Conservation (phyloP, 2,888 invertebrate genomes). For the Papilio elwesi region DNA sequence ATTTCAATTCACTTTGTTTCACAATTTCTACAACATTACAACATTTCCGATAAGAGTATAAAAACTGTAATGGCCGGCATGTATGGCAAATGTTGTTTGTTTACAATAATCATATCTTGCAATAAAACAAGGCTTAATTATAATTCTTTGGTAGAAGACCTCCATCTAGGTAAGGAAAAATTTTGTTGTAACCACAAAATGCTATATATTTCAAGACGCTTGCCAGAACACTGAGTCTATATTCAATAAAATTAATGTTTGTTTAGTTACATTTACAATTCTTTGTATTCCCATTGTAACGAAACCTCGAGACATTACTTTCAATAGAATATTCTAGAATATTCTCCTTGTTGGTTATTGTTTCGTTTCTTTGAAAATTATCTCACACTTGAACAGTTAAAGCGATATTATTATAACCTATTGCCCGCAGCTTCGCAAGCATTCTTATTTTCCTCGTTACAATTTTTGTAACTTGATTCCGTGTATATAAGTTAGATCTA, state of each 20-base stretch:
- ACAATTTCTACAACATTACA: too few species aligned
- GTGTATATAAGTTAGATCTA: too few species aligned
- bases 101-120: too few species aligned
- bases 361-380: neutral
- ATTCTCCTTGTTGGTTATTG: slow-evolving; percentile 1
- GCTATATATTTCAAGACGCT: neutral
- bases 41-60: too few species aligned
- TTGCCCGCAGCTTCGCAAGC: too few species aligned
- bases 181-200: neutral
- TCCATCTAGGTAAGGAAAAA: too few species aligned
- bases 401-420: neutral
- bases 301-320: slow-evolving; percentile 6
- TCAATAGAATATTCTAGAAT: neutral
- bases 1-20: too few species aligned
- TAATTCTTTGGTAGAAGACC: too few species aligned
- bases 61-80: too few species aligned
- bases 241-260: neutral
- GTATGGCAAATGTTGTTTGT: too few species aligned
- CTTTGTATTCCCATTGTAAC: neutral
- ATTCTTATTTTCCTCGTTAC: neutral
- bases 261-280: slow-evolving; percentile 6
- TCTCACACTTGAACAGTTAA: neutral
- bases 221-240: slow-evolving; percentile 2
- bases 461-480: neutral
- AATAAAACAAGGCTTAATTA: too few species aligned